phyloP scores from a whole-genome alignment of 2,888 invertebrate genomes.

The Ophraella communa region DNA sequence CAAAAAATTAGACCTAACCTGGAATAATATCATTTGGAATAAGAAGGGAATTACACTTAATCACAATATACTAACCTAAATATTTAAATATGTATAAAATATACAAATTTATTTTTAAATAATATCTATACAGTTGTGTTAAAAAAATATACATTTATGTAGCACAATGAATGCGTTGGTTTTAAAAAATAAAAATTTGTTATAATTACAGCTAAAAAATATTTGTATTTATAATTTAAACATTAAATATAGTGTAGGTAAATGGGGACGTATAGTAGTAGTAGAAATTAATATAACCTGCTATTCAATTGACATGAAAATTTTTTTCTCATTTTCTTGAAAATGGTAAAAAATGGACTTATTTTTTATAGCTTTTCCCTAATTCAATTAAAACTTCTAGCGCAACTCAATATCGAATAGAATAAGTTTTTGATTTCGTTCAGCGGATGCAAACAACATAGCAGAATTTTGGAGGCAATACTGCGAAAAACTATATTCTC shows the following conservation, averaged over 20 bases:
- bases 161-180: background rate
- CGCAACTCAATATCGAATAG: too few species aligned
- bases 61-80: background rate
- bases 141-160: background rate
- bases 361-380: too few species aligned
- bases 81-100: background rate
- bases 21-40: background rate
- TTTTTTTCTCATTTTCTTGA: too few species aligned
- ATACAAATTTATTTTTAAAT: constrained; percentile 1
- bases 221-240: background rate
- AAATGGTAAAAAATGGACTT: too few species aligned
- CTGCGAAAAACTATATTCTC: too few species aligned
- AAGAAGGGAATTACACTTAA: background rate
- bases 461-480: too few species aligned
- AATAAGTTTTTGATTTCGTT: too few species aligned
- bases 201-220: background rate
- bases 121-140: background rate
- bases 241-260: too few species aligned
- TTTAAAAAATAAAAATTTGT: background rate
- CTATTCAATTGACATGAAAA: too few species aligned
- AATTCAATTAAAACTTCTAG: too few species aligned
- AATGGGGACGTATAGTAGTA: background rate
- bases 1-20: background rate
- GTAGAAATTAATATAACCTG: background rate
- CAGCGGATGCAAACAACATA: too few species aligned